These are phyloP conservation scores for Drosophila tanythrix DNA, from an alignment of 2,888 invertebrate species.

Conservation along the genomic window DNA sequence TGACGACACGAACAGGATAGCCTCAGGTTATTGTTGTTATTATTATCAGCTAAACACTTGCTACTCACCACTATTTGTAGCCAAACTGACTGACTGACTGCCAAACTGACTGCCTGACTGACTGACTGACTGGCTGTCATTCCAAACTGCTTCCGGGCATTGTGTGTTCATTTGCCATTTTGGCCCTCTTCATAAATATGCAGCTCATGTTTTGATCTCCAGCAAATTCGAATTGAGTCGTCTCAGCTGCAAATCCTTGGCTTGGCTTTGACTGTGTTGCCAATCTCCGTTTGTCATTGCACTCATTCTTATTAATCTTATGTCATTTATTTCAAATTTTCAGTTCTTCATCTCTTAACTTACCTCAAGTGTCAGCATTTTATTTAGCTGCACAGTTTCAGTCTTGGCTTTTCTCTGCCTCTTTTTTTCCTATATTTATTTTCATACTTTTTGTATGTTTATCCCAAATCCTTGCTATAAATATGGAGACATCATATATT, in stretches of 20 bases:
- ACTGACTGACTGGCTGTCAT: background rate
- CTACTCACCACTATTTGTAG: slow-evolving; percentile 27
- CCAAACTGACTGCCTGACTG: background rate
- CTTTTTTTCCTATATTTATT: background rate
- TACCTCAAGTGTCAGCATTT: no score
- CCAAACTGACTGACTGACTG: background rate
- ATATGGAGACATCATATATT: background rate
- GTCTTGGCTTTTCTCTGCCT: background rate
- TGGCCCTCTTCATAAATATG: background rate
- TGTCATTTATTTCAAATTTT: no score
- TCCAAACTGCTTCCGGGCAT: slow-evolving; percentile 62
- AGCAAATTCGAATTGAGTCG: background rate
- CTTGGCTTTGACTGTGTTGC: background rate
- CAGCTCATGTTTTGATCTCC: background rate
- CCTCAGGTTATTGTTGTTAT: slow-evolving; percentile 25
- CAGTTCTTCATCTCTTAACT: no score
- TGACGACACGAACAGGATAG: slow-evolving; percentile 46
- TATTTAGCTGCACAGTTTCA: background rate
- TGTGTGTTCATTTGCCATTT: slow-evolving; percentile 11
- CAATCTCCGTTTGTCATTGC: no score
- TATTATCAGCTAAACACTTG: slow-evolving; percentile 59
- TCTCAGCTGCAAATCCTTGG: background rate
- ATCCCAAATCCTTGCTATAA: background rate
- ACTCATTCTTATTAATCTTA: no score
- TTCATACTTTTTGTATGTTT: background rate